A percentile compares a stretch with the other conserved stretches of the same genome.
Evolutionary conservation across 64 coral and sea anemone genomes (phyloP).

Genomic region (Dendrophyllia cribrosa): DNA sequence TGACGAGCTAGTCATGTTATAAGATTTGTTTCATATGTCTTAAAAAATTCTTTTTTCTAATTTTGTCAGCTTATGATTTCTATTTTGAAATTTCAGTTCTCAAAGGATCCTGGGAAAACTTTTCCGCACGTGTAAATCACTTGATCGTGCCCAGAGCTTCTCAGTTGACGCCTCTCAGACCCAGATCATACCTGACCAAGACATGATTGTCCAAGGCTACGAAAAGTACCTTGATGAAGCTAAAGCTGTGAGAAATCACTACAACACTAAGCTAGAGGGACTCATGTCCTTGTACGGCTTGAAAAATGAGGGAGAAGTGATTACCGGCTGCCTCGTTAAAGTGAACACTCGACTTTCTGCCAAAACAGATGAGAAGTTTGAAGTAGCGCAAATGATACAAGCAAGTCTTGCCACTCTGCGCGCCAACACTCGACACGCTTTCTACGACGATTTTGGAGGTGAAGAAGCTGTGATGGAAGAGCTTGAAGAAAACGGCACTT

Average conservation of each 20-base stretch:
- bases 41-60: background rate
- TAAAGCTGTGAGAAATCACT: constrained; percentile 51
- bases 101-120: constrained; percentile 81
- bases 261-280: constrained; percentile 79
- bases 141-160: constrained; percentile 77
- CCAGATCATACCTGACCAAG: constrained; percentile 48
- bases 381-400: constrained; percentile 87
- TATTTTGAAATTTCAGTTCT: constrained; percentile 50
- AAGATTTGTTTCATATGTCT: too few species aligned
- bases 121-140: constrained; percentile 76
- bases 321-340: constrained; percentile 75
- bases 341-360: constrained; percentile 76
- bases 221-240: constrained; percentile 59
- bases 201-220: constrained; percentile 65
- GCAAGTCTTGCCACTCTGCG: constrained; percentile 77
- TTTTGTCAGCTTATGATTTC: background rate
- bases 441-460: constrained; percentile 82
- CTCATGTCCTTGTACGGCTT: constrained; percentile 87
- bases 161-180: constrained; percentile 19
- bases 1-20: too few species aligned
- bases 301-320: constrained; percentile 79
- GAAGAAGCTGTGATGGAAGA: constrained; percentile 72
- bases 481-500: constrained; percentile 51
- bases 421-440: constrained; percentile 57
- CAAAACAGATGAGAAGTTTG: constrained; percentile 90